Percentiles rank a stretch among this genome's conserved stretches.
Evolutionary conservation across 2,113 vertebrate species (phyloP).

Genomic region (Toxostoma redivivum): DNA sequence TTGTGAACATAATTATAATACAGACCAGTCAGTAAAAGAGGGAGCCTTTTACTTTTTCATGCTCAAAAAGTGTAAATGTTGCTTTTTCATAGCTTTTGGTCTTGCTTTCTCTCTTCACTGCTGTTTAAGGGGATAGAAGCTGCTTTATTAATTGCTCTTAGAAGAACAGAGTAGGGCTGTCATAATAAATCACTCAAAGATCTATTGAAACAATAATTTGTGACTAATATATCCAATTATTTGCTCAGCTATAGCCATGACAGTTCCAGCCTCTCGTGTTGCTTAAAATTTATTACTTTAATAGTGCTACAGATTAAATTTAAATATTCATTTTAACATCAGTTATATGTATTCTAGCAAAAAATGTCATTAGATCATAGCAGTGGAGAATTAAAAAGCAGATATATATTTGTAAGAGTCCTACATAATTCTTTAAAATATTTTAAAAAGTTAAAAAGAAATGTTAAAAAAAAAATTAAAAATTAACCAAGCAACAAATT

Average conservation of each 20-base stretch:
- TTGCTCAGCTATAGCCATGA: neutral
- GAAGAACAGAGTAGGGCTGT: neutral
- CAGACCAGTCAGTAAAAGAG: neutral
- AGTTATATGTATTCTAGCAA: neutral
- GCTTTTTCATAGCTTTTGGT: neutral
- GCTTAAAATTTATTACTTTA: neutral
- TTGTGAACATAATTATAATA: accelerated
- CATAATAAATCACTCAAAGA: neutral
- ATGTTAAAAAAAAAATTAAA: neutral
- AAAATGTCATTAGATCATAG: neutral
- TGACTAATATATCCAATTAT: slow-evolving; percentile 7
- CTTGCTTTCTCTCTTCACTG: neutral
- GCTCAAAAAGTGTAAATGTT: neutral
- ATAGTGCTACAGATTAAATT: neutral
- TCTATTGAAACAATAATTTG: neutral
- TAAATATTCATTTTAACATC: neutral
- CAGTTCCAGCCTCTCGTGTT: neutral
- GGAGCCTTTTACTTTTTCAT: neutral
- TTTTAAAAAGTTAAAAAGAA: neutral
- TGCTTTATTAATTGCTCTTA: neutral
- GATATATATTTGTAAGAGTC: neutral
- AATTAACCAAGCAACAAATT: neutral
- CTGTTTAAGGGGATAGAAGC: neutral
- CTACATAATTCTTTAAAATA: neutral
- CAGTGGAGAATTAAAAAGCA: neutral